Base-by-base conservation (phyloP, 2,888 invertebrate genomes). In the Silvanus unidentatus region DNA sequence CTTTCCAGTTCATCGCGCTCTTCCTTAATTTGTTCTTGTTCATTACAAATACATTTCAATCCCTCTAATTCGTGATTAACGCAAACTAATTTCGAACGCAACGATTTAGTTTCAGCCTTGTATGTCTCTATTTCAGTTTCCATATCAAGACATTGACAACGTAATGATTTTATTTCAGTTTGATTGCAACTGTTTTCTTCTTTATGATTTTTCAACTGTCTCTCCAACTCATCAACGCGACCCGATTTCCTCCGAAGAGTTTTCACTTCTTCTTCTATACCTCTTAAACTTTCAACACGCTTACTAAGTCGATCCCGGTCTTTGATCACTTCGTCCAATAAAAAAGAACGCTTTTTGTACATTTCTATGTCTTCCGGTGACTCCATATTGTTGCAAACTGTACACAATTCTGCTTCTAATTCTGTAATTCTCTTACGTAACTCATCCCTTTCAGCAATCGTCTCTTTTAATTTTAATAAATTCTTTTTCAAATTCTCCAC, bases 1-100 rank as follows among this genome's bases (percentile, higher is more conserved):
- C 39, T 42, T 43, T 55, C 53, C 35, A 62, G 48, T 35, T 64
- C 55, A 47, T 70, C 66, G 15, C 66, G 53, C 57, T 72, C 72
- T 14, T 63, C 54, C 47, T 60, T 53, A 41, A 70, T 43, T 9
- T 66, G 47, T 38, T 71, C 69, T 6, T 63, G 60, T 42, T 60
- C 59, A 22, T 57, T 55, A 32, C 53, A 55, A 2, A 54, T 29
- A 30, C 50, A 58, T 41, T 57, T 56, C 32, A 66, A 45, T 11
- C 54, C 59, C 45, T 65, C 65, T 27, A 61, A 40, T 50, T 68
- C 67, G 35, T 59, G 55, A 34, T 65, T 61, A 53, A 52, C 50
- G 40, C 60, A 60, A 5, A 50, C 38, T 9, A 60, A 34, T 30
- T 55, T 57, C 13, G 55, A 59, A 13, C 57, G 50, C 41, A 65